Evolutionary conservation across 2,888 invertebrate species (phyloP).

Genomic region (Campoplex nolae): DNA sequence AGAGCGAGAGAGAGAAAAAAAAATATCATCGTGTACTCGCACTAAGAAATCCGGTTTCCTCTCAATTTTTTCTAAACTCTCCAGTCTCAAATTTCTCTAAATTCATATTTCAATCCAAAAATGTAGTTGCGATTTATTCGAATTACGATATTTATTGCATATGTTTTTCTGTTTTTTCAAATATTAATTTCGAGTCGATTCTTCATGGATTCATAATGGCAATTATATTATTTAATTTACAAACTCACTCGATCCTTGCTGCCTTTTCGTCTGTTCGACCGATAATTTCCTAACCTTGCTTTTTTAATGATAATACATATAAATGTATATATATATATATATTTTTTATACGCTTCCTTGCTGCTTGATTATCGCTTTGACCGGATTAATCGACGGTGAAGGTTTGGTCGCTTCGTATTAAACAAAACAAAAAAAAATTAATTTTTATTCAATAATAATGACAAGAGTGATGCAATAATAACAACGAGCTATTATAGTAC

Average conservation of each 20-base stretch:
- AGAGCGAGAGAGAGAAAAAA: constrained; percentile 25
- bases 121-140: background rate
- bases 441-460: constrained; percentile 34
- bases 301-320: constrained; percentile 65
- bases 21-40: constrained; percentile 37
- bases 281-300: constrained; percentile 52
- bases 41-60: constrained; percentile 48
- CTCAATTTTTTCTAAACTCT: background rate
- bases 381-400: constrained; percentile 69
- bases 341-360: constrained; percentile 68
- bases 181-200: background rate
- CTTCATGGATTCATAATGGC: background rate
- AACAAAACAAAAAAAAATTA: constrained; percentile 24
- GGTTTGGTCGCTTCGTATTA: constrained; percentile 60
- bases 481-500: background rate
- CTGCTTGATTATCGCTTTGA: constrained; percentile 74
- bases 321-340: constrained; percentile 55
- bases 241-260: constrained; percentile 6
- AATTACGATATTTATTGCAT: background rate
- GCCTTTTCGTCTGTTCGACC: constrained; percentile 30
- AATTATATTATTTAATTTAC: background rate
- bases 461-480: constrained; percentile 16
- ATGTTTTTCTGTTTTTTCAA: background rate
- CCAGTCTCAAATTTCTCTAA: background rate
- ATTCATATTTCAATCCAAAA: background rate